Base-by-base conservation (phyloP, 2,797 vertebrate species). In the Kryptopterus vitreolus region DNA sequence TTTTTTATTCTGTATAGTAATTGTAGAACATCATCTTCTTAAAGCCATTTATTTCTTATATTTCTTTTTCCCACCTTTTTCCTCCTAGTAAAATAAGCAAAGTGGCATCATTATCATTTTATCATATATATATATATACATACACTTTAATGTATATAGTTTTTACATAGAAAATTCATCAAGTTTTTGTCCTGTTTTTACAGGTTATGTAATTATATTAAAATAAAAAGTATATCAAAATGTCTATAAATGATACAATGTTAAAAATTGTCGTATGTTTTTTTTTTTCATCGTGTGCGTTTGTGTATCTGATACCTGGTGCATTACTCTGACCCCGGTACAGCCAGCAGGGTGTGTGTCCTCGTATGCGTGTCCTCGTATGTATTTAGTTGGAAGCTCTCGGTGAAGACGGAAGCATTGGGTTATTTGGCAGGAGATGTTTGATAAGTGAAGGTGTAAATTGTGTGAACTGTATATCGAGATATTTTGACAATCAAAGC, bases 401-500 rank as follows among this genome's bases (percentile, higher is more conserved):
- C 2, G 10, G 38, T 26, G 43, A 75, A 69, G 70, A 75, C 59
- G 58, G 48, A 77, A 79, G 82, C 59, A 63, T 68, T 38, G 24
- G 26, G 35, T 83, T 71, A 78, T 24, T 86, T 75, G 31, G 18
- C 57, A 80, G n/a, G 50, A 22, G 71, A 71, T 57, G 31, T 24
- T 4, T 62, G 35, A 62, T 52, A 68, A 76, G 71, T 78, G 43
- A 78, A 86, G 81, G 77, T 82, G 81, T 80, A 38, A 66, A 66
- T 15, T 79, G 77, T 82, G 81, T 80, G 48, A 66, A 65, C 18
- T n/a, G 48, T 61, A 26, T 50, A 52, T 33, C 31, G 38, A 70
- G 10, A n/a, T 11, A 16, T 48, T 63, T 29, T 3, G 13, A 13
- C 20, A 48, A 52, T 12, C 53, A 20, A 66, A 22, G 2, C 63